Conservation (phyloP, 2,113 vertebrate genomes). For the Platanista minor region DNA sequence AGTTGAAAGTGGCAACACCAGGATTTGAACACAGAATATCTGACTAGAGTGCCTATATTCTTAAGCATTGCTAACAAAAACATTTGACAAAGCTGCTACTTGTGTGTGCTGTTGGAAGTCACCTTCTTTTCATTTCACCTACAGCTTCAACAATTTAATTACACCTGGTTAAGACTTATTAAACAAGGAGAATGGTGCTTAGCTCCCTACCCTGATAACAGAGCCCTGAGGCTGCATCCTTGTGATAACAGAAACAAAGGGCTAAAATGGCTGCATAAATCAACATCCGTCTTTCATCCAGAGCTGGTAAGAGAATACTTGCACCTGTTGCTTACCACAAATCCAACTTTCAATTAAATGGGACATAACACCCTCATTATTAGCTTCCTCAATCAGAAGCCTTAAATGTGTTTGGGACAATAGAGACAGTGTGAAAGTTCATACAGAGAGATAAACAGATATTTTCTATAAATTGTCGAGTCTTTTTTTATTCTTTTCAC, state of each 20-base stretch:
- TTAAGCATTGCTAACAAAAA: background rate
- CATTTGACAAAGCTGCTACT: background rate
- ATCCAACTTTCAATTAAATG: background rate
- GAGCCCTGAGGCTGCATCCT: slow-evolving; percentile 66
- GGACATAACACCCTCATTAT: background rate
- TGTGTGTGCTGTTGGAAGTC: background rate
- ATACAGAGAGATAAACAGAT: background rate
- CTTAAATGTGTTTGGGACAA: slow-evolving; percentile 4
- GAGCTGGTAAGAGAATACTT: slow-evolving; percentile 83
- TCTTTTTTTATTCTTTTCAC: background rate
- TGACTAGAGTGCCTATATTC: background rate
- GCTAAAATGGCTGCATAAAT: slow-evolving; percentile 88
- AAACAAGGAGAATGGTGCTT: slow-evolving; percentile 86
- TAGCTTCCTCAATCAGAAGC: background rate
- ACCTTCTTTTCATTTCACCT: slow-evolving; percentile 25
- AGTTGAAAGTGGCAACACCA: background rate
- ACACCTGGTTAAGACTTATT: slow-evolving; percentile 92
- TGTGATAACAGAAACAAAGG: slow-evolving; percentile 81
- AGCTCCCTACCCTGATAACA: background rate
- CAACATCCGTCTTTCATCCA: slow-evolving; percentile 70
- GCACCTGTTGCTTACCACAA: background rate
- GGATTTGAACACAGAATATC: background rate
- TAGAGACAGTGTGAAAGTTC: background rate
- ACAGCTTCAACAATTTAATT: slow-evolving; percentile 93
- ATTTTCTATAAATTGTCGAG: background rate